Evolutionary conservation across 2,113 vertebrate genomes (phyloP), one percentile per base, ranked within the genome.

Genomic region (Phalacrocorax pelagicus): DNA sequence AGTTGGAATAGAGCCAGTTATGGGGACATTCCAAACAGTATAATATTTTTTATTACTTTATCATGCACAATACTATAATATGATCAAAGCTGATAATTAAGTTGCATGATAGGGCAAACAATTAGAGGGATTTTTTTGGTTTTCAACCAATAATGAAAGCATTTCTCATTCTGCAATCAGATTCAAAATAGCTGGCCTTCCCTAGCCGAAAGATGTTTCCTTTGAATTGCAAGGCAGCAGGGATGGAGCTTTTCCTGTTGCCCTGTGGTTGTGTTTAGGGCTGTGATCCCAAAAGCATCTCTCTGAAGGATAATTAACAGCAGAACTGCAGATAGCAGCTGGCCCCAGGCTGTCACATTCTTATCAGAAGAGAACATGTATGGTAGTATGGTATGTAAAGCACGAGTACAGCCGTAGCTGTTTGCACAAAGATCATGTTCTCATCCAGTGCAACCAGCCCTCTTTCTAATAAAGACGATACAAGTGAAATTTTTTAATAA

Each of bases 241-340:
- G 47, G 93, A 58, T 27, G 24, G 72, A 92, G 87, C 24, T 73
- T 80, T 90, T 62, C 66, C 42, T 77, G 27, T 58, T 34, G 58
- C 54, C 81, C 38, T 61, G 82, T 63, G 82, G 49, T 73, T 73
- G n/a, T 89, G 26, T 82, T 87, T 59, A 70, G 26, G 58, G 38
- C 81, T 94, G 73, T 61, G 92, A 89, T 91, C 72, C 54, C 72
- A 44, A 75, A 83, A 86, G 52, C 61, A 23, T 30, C 44, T 74
- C 82, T 87, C 86, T 85, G 61, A 84, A 91, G 77, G 49, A 83
- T 95, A 90, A 94, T 90, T 85, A 89, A 40, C 36, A 82, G 80
- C 80, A 75, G 52, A 84, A 69, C 20, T 49, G 72, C 34, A 59
- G 86, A 81, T 47, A 91, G 80, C 36, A 51, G 30, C 58, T 94